Conservation (phyloP, 2,888 invertebrate species). For the Morpho achilles region DNA sequence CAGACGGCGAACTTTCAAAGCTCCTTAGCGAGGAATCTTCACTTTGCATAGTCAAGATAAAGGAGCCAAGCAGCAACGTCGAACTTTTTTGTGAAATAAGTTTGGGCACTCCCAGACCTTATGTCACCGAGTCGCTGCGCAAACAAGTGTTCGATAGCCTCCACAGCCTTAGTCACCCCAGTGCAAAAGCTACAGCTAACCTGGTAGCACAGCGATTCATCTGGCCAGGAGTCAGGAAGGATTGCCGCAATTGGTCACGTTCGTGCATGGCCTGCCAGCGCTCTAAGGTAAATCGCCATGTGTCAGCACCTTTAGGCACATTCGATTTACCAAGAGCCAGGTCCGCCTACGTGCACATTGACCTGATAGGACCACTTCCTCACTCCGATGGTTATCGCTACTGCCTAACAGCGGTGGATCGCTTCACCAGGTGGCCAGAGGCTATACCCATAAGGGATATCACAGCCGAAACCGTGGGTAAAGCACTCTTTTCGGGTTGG, state of each 20-base stretch:
- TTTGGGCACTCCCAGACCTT: background rate
- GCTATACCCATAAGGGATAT: too few species aligned
- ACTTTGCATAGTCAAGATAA: background rate
- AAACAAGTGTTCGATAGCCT: background rate
- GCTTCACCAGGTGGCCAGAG: too few species aligned
- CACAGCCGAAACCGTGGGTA: too few species aligned
- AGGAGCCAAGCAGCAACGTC: background rate
- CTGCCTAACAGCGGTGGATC: too few species aligned
- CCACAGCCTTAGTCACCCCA: too few species aligned
- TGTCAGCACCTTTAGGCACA: background rate
- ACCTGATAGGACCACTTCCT: too few species aligned
- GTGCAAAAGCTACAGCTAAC: slow-evolving; percentile 6
- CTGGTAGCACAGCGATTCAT: slow-evolving; percentile 42
- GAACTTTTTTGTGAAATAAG: background rate
- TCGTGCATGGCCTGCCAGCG: slow-evolving; percentile 41
- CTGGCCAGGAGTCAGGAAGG: slow-evolving; percentile 44
- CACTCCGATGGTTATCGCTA: too few species aligned
- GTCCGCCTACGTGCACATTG: too few species aligned
- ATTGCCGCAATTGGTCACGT: slow-evolving; percentile 40
- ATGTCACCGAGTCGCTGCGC: background rate
- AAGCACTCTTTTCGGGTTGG: too few species aligned
- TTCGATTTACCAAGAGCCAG: background rate
- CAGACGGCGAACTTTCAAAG: background rate
- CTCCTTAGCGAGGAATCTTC: background rate
- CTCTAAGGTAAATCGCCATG: slow-evolving; percentile 39